Evolutionary conservation across 2,888 invertebrate species (phyloP).

Genomic region (Hypena proboscidalis): DNA sequence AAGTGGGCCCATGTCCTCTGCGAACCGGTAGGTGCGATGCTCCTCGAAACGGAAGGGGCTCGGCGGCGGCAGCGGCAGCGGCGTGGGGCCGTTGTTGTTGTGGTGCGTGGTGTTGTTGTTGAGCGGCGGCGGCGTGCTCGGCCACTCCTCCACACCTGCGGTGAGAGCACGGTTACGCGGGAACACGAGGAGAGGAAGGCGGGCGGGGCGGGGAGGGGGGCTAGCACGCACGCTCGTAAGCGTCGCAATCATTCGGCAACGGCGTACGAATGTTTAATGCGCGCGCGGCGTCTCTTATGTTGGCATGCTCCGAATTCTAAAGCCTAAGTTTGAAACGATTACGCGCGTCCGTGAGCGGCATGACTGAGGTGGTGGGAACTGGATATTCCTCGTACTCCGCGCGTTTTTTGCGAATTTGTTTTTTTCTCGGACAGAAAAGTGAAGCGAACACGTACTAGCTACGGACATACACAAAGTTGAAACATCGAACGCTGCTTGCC

Average conservation of each 20-base stretch:
- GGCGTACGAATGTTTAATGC: conserved; percentile 59
- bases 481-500: conserved; percentile 46
- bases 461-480: conserved; percentile 63
- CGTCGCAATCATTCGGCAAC: conserved; percentile 59
- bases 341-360: conserved; percentile 76
- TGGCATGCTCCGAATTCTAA: conserved; percentile 62
- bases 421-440: conserved; percentile 54
- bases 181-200: conserved; percentile 90
- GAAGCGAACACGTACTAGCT: conserved; percentile 78
- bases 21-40: conserved; percentile 92
- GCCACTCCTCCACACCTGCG: conserved; percentile 83
- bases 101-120: conserved; percentile 84
- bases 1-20: conserved; percentile 90
- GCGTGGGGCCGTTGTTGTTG: conserved; percentile 82
- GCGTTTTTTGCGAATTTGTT: conserved; percentile 47
- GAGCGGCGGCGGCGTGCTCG: conserved; percentile 80
- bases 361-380: conserved; percentile 67
- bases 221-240: conserved; percentile 62
- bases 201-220: conserved; percentile 48
- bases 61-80: conserved; percentile 80
- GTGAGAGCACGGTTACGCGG: conserved; percentile 85
- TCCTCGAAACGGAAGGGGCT: conserved; percentile 93
- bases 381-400: conserved; percentile 71
- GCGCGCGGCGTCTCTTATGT: conserved; percentile 65
- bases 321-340: conserved; percentile 62